Conservation (phyloP, 2,888 invertebrate species). For the Byasa hedistus region DNA sequence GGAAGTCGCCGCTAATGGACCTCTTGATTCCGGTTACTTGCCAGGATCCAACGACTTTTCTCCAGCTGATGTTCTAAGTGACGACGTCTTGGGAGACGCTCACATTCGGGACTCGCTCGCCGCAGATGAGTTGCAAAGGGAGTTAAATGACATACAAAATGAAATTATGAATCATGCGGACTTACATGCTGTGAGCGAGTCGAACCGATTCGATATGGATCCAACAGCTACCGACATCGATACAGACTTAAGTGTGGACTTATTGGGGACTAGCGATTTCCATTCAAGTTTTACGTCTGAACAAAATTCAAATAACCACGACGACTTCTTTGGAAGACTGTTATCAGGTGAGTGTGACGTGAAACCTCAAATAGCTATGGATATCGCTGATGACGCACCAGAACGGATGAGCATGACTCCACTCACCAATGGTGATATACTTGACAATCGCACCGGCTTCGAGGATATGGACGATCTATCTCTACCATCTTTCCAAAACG, state of each 20-base stretch:
- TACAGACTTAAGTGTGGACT: constrained; percentile 44
- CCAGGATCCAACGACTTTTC: constrained; percentile 51
- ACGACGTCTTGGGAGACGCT: constrained; percentile 56
- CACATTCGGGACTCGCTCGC: constrained; percentile 61
- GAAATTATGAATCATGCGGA: constrained; percentile 70
- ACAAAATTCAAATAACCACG: constrained; percentile 56
- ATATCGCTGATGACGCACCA: constrained; percentile 58
- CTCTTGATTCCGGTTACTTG: constrained; percentile 47
- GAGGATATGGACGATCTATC: constrained; percentile 72
- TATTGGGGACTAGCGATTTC: constrained; percentile 43
- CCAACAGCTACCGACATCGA: constrained; percentile 52
- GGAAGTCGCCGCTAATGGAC: constrained; percentile 78
- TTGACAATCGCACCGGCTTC: constrained; percentile 65
- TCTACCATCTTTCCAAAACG: constrained; percentile 66
- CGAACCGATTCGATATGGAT: constrained; percentile 45
- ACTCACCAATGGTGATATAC: constrained; percentile 63
- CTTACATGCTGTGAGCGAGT: constrained; percentile 49
- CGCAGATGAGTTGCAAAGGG: constrained; percentile 66
- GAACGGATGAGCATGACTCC: constrained; percentile 67
- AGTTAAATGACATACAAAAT: constrained; percentile 70
- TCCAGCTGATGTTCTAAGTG: constrained; percentile 59
- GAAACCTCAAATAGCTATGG: constrained; percentile 59
- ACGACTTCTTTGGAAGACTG: constrained; percentile 67
- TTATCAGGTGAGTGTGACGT: constrained; percentile 56
- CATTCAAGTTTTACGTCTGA: constrained; percentile 62